These are phyloP conservation scores for Tyto alba DNA, from an alignment of 2,113 vertebrate species.

Conservation along the genomic window DNA sequence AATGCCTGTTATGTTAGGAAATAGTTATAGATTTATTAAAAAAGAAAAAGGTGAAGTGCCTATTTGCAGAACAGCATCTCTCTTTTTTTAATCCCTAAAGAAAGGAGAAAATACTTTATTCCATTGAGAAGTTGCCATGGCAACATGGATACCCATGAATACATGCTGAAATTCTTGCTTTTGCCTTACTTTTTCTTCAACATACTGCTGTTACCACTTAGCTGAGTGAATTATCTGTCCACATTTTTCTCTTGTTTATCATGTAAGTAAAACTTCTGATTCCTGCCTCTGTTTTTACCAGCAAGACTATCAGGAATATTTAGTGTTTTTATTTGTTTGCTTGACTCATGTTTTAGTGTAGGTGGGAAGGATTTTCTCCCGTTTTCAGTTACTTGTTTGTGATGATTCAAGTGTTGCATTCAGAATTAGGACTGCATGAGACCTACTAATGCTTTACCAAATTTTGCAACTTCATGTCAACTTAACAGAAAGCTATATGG, in stretches of 20 bases:
- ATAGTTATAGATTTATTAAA: not conserved
- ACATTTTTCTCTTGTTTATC: not conserved
- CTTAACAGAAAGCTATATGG: not conserved
- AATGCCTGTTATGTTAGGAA: not conserved
- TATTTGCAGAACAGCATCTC: constrained; percentile 17
- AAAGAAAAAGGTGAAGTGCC: not conserved
- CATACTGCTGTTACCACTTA: not conserved
- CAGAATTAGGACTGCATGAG: not conserved
- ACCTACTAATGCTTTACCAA: not conserved
- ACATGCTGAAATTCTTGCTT: constrained; percentile 54
- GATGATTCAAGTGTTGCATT: not conserved
- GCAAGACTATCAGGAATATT: not conserved
- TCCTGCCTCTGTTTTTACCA: not conserved
- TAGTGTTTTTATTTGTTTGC: not conserved
- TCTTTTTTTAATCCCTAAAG: constrained; percentile 14
- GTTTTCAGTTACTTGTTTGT: not conserved
- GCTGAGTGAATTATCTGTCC: not conserved
- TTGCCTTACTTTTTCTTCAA: constrained; percentile 27
- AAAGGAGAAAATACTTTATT: constrained; percentile 57
- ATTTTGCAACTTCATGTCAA: not conserved
- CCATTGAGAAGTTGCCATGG: constrained; percentile 58
- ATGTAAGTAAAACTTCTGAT: not conserved
- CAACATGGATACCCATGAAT: constrained; percentile 57
- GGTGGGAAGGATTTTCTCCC: not conserved
- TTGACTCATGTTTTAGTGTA: not conserved